Evolutionary conservation across 2,888 invertebrate species (phyloP), one percentile per base, ranked within the genome.

Genomic region (Drosophila maculinotata): DNA sequence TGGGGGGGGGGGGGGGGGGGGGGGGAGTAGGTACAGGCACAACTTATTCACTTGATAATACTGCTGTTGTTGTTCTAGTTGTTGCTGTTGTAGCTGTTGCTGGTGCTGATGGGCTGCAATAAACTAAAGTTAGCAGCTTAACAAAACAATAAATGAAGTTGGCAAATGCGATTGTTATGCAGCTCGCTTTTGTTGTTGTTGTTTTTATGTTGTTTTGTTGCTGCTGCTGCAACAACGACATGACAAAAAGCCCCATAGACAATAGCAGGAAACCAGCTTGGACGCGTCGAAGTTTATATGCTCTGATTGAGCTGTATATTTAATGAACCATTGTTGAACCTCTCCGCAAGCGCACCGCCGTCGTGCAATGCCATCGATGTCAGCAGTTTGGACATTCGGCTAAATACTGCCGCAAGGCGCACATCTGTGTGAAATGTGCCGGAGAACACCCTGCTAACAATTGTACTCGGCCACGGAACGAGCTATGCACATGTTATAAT

Each of bases 91-190:
- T 15, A 56, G 51, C 41, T 60, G 49, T 33, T 23, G 48, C 54
- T 56, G 62, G 39, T 62, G 76, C 57, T 76, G 79, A 78, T 73
- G 79, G 67, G 59, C 64, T 67, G 78, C 84, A 80, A 80, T 86
- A 83, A 86, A 83, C 80, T 76, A 80, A 86, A 83, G 83, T 83
- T 83, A 83, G 84, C 84, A 83, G 84, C 87, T 83, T 83, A 83
- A 83, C 83, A 86, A 86, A 83, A 83, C 87, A 83, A 83, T 83
- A 86, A 86, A 83, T 86, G 86, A 86, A 83, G 84, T 82, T 83
- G 77, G 80, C 68, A 83, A 85, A 82, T 79, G 86, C 86, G 86
- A 86, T 82, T 86, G 83, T 83, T 75, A 52, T 79, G 76, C 71
- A 67, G 62, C 58, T 69, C 53, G 47, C 17, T 39, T 28, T 33